Percentiles rank a stretch among this genome's conserved stretches.
These are phyloP conservation scores for Melanotaenia pygmaea DNA, from an alignment of 2,797 vertebrate genomes.

Conservation along the genomic window DNA sequence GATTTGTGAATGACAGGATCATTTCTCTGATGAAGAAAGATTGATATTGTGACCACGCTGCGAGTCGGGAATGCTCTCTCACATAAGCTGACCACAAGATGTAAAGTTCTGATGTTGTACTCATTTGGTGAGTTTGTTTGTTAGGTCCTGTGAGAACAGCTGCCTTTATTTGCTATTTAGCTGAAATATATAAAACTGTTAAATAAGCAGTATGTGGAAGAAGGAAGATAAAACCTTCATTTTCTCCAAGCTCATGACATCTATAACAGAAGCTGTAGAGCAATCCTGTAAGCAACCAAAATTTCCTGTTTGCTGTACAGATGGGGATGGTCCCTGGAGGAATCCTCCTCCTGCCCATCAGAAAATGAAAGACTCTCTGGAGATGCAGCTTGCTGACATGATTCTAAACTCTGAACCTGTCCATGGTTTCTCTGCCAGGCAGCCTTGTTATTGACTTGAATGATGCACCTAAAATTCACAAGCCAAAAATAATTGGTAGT, in stretches of 20 bases:
- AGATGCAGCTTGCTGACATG: conserved; percentile 36
- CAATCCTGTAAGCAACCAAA: background rate
- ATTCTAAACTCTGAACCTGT: conserved; percentile 24
- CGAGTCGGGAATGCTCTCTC: background rate
- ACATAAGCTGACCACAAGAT: too few species aligned
- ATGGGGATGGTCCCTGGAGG: conserved; percentile 15
- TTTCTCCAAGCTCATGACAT: background rate
- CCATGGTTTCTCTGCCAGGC: conserved; percentile 35
- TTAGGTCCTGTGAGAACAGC: background rate
- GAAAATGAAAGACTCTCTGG: conserved; percentile 36
- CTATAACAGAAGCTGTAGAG: background rate
- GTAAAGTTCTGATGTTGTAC: conserved; percentile 4
- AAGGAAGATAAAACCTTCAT: background rate
- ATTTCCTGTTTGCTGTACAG: conserved; percentile 19
- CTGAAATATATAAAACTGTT: background rate
- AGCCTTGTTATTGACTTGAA: conserved; percentile 48
- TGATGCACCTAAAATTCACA: conserved; percentile 35
- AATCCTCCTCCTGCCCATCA: conserved; percentile 36
- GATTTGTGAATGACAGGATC: background rate
- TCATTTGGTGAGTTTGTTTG: conserved; percentile 2
- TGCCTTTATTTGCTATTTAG: background rate
- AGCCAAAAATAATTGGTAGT: conserved; percentile 25
- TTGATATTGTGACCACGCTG: background rate
- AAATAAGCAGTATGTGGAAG: background rate
- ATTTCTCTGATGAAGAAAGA: background rate